Percentiles rank a stretch among this genome's conserved stretches.
These are phyloP conservation scores for Agrilus mali DNA, from an alignment of 2,888 invertebrate genomes.

Conservation along the genomic window DNA sequence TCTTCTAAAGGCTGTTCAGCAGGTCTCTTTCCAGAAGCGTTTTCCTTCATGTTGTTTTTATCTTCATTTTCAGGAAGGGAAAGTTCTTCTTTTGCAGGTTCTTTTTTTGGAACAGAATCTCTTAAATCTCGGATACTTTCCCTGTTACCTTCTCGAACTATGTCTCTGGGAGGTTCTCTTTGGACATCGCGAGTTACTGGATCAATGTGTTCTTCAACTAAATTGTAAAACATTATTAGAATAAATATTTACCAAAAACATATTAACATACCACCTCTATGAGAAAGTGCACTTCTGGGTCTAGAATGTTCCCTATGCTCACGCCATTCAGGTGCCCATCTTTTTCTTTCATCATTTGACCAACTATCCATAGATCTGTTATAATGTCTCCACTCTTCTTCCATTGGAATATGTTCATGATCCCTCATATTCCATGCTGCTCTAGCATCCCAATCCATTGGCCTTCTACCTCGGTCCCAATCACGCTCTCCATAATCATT, in stretches of 20 bases:
- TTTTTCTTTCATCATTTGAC: slow-evolving; percentile 41
- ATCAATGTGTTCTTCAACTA: too few relatives aligned
- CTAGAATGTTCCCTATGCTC: slow-evolving; percentile 33
- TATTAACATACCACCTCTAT: slow-evolving; percentile 21
- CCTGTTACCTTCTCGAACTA: too few relatives aligned
- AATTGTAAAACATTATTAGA: too few relatives aligned
- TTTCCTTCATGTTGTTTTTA: slow-evolving; percentile 17
- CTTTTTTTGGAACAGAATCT: slow-evolving; percentile 3
- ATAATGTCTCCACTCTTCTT: slow-evolving; percentile 32
- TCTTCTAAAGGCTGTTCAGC: slow-evolving; percentile 31
- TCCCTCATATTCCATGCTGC: slow-evolving; percentile 30
- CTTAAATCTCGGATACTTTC: slow-evolving; percentile 6
- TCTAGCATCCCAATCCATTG: slow-evolving; percentile 38
- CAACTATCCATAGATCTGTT: slow-evolving; percentile 28
- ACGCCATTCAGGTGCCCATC: slow-evolving; percentile 34
- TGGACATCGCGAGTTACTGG: too few relatives aligned
- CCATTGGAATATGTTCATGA: slow-evolving; percentile 22
- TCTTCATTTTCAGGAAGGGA: not conserved
- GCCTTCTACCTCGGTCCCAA: slow-evolving; percentile 37
- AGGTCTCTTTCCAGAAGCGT: slow-evolving; percentile 19
- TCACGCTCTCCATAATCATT: slow-evolving; percentile 34
- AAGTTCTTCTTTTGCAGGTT: slow-evolving; percentile 2
- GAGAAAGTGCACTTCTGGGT: slow-evolving; percentile 33
- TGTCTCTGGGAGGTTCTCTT: too few relatives aligned
- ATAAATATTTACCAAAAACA: not conserved